Percentiles rank a stretch among this genome's conserved stretches.
Evolutionary conservation across 2,888 invertebrate species (phyloP).

Genomic region (Synergus itoensis): DNA sequence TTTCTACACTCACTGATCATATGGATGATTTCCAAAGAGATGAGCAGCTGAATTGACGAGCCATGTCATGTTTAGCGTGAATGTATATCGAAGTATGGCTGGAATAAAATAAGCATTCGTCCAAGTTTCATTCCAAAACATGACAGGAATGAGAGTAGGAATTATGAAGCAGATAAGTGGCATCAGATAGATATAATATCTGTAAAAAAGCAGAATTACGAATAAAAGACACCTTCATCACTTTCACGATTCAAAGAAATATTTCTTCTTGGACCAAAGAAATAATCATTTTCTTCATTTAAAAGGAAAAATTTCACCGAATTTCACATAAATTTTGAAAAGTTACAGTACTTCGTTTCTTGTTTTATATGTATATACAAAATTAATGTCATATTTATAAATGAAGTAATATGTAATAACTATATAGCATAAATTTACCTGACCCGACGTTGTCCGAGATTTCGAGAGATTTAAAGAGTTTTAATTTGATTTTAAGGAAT

Average conservation of each 20-base stretch:
- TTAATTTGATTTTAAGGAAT: no score
- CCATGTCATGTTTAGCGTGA: conserved; percentile 92
- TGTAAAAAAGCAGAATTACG: conserved; percentile 63
- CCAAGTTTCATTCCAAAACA: conserved; percentile 86
- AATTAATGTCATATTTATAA: no score
- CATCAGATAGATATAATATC: conserved; percentile 85
- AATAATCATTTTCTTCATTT: background rate
- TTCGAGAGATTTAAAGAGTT: no score
- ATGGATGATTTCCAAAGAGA: conserved; percentile 86
- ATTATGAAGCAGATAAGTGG: conserved; percentile 85
- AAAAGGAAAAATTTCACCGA: no score
- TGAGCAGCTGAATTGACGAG: conserved; percentile 94
- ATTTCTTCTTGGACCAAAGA: background rate
- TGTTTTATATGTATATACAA: no score
- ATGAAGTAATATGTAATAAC: no score
- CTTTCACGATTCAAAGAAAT: background rate
- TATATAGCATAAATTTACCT: no score
- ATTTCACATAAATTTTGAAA: background rate
- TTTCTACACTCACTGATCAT: conserved; percentile 82
- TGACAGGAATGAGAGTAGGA: conserved; percentile 85
- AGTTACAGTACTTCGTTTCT: background rate
- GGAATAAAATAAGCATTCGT: conserved; percentile 84
- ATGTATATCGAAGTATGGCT: conserved; percentile 85
- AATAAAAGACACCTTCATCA: background rate
- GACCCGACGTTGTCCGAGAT: no score